phyloP scores from a whole-genome alignment of 2,113 vertebrate species.

The Capricornis sumatraensis region DNA sequence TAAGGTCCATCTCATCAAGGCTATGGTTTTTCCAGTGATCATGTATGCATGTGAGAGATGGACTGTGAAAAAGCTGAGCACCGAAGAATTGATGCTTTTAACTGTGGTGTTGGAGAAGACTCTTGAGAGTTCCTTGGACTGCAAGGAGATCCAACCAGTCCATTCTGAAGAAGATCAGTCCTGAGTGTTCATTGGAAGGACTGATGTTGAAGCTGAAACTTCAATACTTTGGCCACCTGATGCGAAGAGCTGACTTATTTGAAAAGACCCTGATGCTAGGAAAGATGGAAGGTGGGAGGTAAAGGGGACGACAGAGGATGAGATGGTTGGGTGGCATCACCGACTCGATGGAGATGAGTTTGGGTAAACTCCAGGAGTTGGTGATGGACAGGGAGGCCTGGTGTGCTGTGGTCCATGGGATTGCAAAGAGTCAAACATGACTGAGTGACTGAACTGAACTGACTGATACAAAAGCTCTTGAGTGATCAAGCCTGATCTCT shows the following conservation, averaged over 20 bases:
- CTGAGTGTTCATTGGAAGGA: neutral
- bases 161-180: neutral
- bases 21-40: neutral
- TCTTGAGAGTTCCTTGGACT: neutral
- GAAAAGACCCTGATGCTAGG: neutral
- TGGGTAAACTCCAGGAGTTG: neutral
- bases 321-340: neutral
- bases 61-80: fast-evolving
- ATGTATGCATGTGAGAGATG: neutral
- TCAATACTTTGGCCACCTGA: neutral
- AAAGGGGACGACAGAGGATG: neutral
- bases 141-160: neutral
- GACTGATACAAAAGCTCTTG: neutral
- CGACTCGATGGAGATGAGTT: neutral
- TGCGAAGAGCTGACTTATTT: neutral
- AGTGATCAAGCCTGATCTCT: neutral
- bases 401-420: neutral
- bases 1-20: neutral
- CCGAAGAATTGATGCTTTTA: neutral
- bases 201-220: neutral
- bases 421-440: fast-evolving
- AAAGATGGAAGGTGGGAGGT: neutral
- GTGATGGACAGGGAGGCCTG: neutral
- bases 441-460: neutral
- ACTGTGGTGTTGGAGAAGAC: neutral